Conservation (phyloP, 92 coral and sea anemone species). For the Palythoa heliodiscus region DNA sequence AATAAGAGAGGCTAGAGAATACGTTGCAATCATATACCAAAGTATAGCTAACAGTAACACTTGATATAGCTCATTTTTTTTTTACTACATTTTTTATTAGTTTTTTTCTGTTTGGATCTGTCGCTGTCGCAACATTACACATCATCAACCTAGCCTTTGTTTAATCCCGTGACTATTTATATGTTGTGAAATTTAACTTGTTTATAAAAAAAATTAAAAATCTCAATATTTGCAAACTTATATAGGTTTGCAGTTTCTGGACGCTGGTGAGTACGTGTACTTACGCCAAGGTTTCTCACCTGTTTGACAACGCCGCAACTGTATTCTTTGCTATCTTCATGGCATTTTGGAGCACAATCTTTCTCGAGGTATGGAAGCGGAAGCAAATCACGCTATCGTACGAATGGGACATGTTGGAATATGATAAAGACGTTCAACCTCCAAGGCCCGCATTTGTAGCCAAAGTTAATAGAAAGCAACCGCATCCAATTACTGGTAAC, state of each 20-base stretch:
- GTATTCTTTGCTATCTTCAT: conserved; percentile 94
- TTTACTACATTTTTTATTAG: no score
- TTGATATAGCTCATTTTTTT: no score
- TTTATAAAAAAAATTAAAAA: no score
- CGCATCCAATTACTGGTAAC: conserved; percentile 74
- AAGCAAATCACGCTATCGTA: conserved; percentile 83
- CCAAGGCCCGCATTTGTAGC: conserved; percentile 86
- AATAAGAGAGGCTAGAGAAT: no score
- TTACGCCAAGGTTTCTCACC: conserved; percentile 71
- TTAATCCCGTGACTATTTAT: no score
- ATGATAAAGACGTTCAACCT: conserved; percentile 82
- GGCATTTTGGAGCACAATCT: conserved; percentile 93
- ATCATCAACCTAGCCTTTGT: no score
- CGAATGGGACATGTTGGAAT: conserved; percentile 88
- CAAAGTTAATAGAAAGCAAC: conserved; percentile 58
- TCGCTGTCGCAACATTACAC: no score
- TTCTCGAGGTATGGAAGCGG: conserved; percentile 95
- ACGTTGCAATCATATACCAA: no score
- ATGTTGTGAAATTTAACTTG: background rate
- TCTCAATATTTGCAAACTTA: background rate
- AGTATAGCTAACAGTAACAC: no score
- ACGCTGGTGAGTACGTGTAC: conserved; percentile 71
- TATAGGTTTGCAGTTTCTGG: conserved; percentile 85
- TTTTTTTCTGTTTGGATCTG: no score
- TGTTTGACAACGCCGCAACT: conserved; percentile 94